Conservation (phyloP, 2,113 vertebrate genomes). For the Heterocephalus glaber region DNA sequence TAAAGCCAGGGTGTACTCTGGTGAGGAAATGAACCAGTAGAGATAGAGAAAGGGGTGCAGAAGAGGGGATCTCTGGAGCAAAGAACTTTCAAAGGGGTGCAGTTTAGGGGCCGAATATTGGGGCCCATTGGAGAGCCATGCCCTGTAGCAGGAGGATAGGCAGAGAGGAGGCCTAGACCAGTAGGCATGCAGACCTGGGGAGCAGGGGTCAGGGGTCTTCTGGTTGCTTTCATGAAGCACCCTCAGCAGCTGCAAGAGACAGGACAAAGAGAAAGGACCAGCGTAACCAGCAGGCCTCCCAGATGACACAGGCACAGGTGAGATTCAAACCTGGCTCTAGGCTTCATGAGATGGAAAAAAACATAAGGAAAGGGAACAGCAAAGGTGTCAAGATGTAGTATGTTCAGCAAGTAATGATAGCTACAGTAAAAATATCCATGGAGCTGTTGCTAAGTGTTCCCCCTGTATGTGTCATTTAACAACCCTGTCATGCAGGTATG, state of each 20-base stretch:
- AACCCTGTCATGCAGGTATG: not conserved
- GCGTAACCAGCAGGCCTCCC: not conserved
- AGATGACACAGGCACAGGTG: not conserved
- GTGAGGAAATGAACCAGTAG: not conserved
- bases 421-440: rapidly evolving
- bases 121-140: not conserved
- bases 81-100: not conserved
- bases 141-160: not conserved
- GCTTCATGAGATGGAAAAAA: not conserved
- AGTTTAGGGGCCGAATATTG: rapidly evolving
- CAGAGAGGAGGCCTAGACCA: not conserved
- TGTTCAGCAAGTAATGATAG: not conserved
- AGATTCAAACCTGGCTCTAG: not conserved
- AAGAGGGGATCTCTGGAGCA: not conserved
- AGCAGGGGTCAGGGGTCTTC: not conserved
- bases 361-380: not conserved
- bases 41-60: not conserved
- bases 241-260: not conserved
- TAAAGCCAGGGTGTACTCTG: not conserved
- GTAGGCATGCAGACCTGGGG: rapidly evolving
- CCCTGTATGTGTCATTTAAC: not conserved
- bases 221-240: not conserved
- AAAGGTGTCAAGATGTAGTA: not conserved
- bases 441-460: not conserved
- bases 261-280: not conserved